Evolutionary conservation across 2,797 vertebrate species (phyloP).

Genomic region (Tarsius wallacei): DNA sequence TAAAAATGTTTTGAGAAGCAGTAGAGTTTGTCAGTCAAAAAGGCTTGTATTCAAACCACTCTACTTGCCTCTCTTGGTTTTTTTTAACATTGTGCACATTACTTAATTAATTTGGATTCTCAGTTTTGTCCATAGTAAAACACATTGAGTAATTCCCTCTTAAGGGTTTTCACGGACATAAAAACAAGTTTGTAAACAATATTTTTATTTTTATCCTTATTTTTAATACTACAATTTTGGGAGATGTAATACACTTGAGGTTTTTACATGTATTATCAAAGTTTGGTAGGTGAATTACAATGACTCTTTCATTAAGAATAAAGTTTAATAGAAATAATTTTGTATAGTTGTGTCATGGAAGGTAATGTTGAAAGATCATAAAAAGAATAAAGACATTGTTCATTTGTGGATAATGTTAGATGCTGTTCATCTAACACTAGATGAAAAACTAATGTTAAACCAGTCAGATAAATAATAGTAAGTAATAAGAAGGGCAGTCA

Average conservation of each 20-base stretch:
- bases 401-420: not conserved
- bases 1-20: not conserved
- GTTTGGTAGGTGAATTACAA: not conserved
- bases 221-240: not conserved
- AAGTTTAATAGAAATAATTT: constrained; percentile 34
- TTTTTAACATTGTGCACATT: not conserved
- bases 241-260: not conserved
- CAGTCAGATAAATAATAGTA: not conserved
- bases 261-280: not conserved
- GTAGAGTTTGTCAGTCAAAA: not conserved
- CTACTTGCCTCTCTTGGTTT: not conserved
- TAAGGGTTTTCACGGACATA: not conserved
- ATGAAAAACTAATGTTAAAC: not conserved
- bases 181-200: not conserved
- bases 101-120: not conserved
- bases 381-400: not conserved
- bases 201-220: not conserved
- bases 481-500: not conserved
- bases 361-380: not conserved
- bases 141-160: not conserved
- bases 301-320: not conserved
- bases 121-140: not conserved
- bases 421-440: not conserved
- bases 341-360: not conserved
- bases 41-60: not conserved